Base-by-base conservation (phyloP, 2,888 invertebrate genomes). In the Endotricha flammealis region DNA sequence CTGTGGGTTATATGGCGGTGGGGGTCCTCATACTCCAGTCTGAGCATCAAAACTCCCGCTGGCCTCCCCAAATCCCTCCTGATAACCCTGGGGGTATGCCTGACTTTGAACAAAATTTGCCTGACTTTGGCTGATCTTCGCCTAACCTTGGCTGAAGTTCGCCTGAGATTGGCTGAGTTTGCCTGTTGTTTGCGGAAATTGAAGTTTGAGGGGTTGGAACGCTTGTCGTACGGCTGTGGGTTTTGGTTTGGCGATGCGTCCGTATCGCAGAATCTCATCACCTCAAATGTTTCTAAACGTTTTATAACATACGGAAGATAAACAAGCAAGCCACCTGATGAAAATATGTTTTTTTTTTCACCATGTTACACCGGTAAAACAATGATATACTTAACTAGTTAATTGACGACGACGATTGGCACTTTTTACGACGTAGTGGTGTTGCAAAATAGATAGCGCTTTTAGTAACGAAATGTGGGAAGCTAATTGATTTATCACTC, bases 311-410 rank as follows among this genome's bases (percentile, higher is more conserved):
- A n/a, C n/a, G n/a, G n/a, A n/a, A n/a, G n/a, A n/a, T n/a, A n/a
- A n/a, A n/a, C n/a, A n/a, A n/a, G n/a, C n/a, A 92, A 92, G 0
- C 95, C 95, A 67, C 95, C 95, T 46, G 94, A n/a, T n/a, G n/a
- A n/a, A n/a, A n/a, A n/a, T n/a, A n/a, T n/a, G n/a, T n/a, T n/a
- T n/a, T n/a, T n/a, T n/a, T n/a, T n/a, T n/a, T n/a, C n/a, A n/a
- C n/a, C n/a, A n/a, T n/a, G n/a, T n/a, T n/a, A n/a, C n/a, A n/a
- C n/a, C n/a, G n/a, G n/a, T n/a, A n/a, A n/a, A n/a, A n/a, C n/a
- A n/a, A n/a, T n/a, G n/a, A n/a, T n/a, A n/a, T n/a, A n/a, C n/a
- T n/a, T n/a, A n/a, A n/a, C n/a, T n/a, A n/a, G n/a, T n/a, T n/a
- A n/a, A n/a, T n/a, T n/a, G n/a, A n/a, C n/a, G n/a, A n/a, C n/a